Conservation (phyloP, 2,113 vertebrate genomes). For the Eretmochelys imbricata region DNA sequence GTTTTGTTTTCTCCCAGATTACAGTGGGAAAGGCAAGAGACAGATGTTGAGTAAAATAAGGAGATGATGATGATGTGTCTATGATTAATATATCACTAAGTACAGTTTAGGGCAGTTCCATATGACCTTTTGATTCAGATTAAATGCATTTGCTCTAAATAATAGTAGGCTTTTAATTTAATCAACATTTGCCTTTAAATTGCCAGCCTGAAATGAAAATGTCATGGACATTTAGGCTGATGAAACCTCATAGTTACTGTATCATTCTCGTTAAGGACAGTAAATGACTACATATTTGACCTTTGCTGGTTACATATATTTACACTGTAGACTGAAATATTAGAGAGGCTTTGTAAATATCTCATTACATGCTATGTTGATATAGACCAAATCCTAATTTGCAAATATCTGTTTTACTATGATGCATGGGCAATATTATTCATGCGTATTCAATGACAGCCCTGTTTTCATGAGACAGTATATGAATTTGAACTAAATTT, state of each 20-base stretch:
- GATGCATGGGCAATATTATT: background rate
- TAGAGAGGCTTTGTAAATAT: background rate
- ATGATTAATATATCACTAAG: conserved; percentile 58
- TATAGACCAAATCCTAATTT: conserved; percentile 16
- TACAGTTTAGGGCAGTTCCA: conserved; percentile 34
- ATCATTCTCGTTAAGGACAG: conserved; percentile 31
- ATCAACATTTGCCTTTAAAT: conserved; percentile 60
- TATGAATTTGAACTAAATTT: accelerated
- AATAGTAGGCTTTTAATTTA: conserved; percentile 71
- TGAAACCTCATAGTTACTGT: conserved; percentile 46
- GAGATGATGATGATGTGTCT: conserved; percentile 55
- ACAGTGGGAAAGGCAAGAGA: background rate
- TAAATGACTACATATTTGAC: conserved; percentile 54
- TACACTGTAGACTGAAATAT: conserved; percentile 30
- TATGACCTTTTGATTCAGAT: conserved; percentile 60
- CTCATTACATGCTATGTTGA: conserved; percentile 4
- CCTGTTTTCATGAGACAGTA: background rate
- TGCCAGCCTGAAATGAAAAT: conserved; percentile 47
- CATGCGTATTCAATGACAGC: background rate
- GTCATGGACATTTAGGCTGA: conserved; percentile 45
- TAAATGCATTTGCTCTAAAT: conserved; percentile 64
- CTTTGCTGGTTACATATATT: conserved; percentile 36
- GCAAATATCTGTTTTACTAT: background rate
- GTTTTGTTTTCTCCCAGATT: background rate
- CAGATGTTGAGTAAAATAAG: conserved; percentile 64